Evolutionary conservation across 2,113 vertebrate species (phyloP).

Genomic region (Rhineura floridana): DNA sequence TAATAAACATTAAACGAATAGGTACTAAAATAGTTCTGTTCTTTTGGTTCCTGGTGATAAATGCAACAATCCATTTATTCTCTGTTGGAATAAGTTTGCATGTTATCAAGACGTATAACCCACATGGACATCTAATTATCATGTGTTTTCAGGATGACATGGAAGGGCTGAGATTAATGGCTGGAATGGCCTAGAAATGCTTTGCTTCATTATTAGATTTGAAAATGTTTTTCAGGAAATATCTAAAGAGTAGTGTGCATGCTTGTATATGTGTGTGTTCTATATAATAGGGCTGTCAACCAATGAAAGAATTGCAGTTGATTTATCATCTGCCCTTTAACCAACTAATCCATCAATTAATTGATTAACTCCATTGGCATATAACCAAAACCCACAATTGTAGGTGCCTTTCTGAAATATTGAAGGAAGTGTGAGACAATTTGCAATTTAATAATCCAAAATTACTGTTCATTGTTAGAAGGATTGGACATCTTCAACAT

Average conservation of each 20-base stretch:
- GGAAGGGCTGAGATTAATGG: background rate
- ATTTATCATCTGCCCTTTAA: constrained; percentile 29
- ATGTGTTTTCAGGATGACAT: background rate
- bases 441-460: constrained; percentile 25
- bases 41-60: background rate
- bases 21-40: background rate
- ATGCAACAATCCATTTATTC: background rate
- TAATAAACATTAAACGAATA: too few relatives aligned
- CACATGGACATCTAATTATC: background rate
- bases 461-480: background rate
- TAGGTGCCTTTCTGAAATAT: constrained; percentile 7
- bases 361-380: constrained; percentile 31
- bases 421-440: constrained; percentile 16
- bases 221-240: constrained; percentile 4
- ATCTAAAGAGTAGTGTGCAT: background rate
- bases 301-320: constrained; percentile 16
- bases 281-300: background rate
- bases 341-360: constrained; percentile 22
- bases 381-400: background rate
- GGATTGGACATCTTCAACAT: background rate
- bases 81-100: background rate
- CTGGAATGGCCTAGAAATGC: background rate
- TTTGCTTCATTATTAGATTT: background rate
- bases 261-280: background rate
- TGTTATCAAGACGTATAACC: background rate